Evolutionary conservation across 2,797 vertebrate species (phyloP).

Genomic region (Helostoma temminkii): DNA sequence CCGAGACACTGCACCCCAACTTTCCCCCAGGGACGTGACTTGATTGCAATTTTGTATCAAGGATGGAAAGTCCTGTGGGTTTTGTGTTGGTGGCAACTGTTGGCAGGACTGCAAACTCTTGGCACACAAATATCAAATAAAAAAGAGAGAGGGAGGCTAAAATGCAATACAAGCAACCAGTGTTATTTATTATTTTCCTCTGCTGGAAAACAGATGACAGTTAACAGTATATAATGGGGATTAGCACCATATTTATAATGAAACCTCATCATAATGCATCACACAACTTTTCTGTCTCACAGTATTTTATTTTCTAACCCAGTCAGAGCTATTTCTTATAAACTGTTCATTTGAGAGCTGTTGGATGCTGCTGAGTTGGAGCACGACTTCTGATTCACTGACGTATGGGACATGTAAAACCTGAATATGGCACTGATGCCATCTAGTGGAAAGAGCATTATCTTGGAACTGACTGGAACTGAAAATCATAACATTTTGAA

Average conservation of each 20-base stretch:
- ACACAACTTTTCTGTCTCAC: constrained; percentile 9
- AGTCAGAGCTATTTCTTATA: background rate
- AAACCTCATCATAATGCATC: constrained; percentile 7
- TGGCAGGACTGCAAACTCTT: constrained; percentile 63
- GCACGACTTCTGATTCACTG: accelerated
- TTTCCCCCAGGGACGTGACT: constrained; percentile 50
- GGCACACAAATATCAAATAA: constrained; percentile 54
- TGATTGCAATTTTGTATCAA: constrained; percentile 76
- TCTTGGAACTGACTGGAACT: too few species aligned
- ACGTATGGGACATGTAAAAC: background rate
- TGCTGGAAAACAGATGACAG: constrained; percentile 42
- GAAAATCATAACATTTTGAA: background rate
- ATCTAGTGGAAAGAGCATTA: constrained; percentile 55
- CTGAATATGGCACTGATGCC: constrained; percentile 29
- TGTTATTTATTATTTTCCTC: constrained; percentile 63
- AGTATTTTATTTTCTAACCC: background rate
- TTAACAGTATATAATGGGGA: constrained; percentile 6
- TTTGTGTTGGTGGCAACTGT: constrained; percentile 70
- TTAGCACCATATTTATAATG: constrained; percentile 25
- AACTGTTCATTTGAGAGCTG: background rate
- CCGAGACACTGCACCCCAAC: constrained; percentile 38
- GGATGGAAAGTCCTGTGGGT: constrained; percentile 75
- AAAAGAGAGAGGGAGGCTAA: constrained; percentile 45
- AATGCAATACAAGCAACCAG: constrained; percentile 61
- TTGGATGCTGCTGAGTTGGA: background rate